phyloP scores from a whole-genome alignment of 64 coral and sea anemone species.

The Stichodactyla mertensii region DNA sequence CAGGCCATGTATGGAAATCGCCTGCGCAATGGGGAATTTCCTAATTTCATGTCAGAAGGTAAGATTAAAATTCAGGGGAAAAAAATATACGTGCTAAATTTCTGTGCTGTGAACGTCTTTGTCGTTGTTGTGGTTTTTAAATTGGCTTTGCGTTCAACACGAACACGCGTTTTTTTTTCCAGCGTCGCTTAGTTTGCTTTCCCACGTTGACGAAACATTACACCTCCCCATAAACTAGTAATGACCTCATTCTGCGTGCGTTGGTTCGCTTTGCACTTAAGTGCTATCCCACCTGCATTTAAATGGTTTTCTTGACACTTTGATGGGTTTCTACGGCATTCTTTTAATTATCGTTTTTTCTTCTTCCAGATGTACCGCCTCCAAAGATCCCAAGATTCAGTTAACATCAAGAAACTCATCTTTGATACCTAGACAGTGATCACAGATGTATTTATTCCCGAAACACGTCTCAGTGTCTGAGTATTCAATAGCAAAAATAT shows the following conservation, averaged over 20 bases:
- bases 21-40: constrained; percentile 52
- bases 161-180: not conserved
- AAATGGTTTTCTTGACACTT: not conserved
- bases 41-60: constrained; percentile 31
- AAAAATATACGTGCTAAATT: not conserved
- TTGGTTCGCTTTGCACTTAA: not conserved
- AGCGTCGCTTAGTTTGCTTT: not conserved
- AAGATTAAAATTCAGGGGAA: not conserved
- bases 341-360: not conserved
- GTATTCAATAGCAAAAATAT: not conserved
- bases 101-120: not conserved
- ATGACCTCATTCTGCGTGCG: not conserved
- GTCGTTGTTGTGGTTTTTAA: not conserved
- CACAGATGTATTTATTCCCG: constrained; percentile 2
- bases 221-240: not conserved
- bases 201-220: not conserved
- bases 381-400: constrained; percentile 59
- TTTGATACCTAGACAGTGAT: not conserved
- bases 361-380: constrained; percentile 22
- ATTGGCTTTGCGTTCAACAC: not conserved
- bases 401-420: constrained; percentile 15
- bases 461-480: not conserved
- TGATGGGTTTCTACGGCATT: not conserved
- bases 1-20: constrained; percentile 51
- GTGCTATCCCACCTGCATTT: not conserved